phyloP scores from a whole-genome alignment of 2,888 invertebrate genomes.

The Tachina lurida region DNA sequence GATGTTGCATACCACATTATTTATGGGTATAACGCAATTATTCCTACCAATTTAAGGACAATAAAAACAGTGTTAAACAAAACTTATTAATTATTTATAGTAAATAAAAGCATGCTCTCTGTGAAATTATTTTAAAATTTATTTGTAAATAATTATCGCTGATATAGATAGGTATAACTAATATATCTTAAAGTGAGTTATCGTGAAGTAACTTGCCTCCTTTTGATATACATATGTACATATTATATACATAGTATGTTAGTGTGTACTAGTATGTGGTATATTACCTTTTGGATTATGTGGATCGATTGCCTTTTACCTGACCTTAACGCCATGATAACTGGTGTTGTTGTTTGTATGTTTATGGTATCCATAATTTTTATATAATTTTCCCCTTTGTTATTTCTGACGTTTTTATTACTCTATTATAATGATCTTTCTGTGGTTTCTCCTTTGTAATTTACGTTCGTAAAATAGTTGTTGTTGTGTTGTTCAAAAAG shows the following conservation, averaged over 20 bases:
- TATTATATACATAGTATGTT: not conserved
- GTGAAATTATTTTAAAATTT: conserved; percentile 26
- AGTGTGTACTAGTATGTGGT: not conserved
- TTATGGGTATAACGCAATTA: conserved; percentile 55
- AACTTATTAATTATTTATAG: conserved; percentile 60
- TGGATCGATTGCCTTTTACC: conserved; percentile 34
- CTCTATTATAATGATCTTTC: conserved; percentile 19
- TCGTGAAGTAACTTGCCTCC: not conserved
- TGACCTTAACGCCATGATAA: conserved; percentile 62
- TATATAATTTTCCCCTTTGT: conserved; percentile 55
- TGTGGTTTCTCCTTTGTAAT: not conserved
- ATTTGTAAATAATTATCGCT: conserved; percentile 37
- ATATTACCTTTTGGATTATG: conserved; percentile 6
- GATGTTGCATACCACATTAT: conserved; percentile 69
- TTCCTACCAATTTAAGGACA: conserved; percentile 30
- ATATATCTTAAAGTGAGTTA: not conserved
- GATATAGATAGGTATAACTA: not conserved
- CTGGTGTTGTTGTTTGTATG: conserved; percentile 19
- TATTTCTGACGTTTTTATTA: conserved; percentile 63
- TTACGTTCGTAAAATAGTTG: not conserved
- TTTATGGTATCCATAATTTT: conserved; percentile 68
- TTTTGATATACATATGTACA: conserved; percentile 8
- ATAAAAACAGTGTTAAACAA: conserved; percentile 58
- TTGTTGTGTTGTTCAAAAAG: not conserved
- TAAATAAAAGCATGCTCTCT: conserved; percentile 28